These are phyloP conservation scores for Sesia apiformis DNA, from an alignment of 2,888 invertebrate genomes.

Conservation along the genomic window DNA sequence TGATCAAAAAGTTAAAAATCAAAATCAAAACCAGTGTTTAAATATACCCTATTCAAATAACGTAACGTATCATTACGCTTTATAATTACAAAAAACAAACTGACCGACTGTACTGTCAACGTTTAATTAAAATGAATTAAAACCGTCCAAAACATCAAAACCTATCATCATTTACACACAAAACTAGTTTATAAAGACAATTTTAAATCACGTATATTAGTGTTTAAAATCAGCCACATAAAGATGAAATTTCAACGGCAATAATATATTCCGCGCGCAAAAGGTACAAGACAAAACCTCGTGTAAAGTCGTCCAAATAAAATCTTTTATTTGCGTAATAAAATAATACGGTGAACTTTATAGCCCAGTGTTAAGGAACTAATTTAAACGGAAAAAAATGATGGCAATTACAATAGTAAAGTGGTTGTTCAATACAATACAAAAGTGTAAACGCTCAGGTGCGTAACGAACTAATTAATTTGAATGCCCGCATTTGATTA, in stretches of 20 bases:
- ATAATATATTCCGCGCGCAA: not conserved
- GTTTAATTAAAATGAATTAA: constrained; percentile 40
- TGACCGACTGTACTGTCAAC: constrained; percentile 33
- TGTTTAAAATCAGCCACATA: not conserved
- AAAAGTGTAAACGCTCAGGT: constrained; percentile 63
- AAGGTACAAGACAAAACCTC: not conserved
- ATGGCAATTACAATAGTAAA: not conserved
- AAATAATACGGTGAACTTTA: not conserved
- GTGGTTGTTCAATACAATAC: constrained; percentile 22
- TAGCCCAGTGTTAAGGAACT: not conserved
- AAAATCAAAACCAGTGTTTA: constrained; percentile 13
- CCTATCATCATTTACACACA: constrained; percentile 22
- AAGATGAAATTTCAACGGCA: not conserved
- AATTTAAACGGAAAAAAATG: not conserved
- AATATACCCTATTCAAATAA: constrained; percentile 23
- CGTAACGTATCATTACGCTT: constrained; percentile 32
- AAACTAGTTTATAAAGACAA: not conserved
- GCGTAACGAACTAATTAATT: constrained; percentile 73
- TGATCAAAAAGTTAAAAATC: not conserved
- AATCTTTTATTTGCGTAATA: not conserved
- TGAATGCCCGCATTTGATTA: constrained; percentile 72
- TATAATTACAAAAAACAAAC: constrained; percentile 26
- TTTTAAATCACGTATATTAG: not conserved
- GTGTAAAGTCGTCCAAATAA: not conserved
- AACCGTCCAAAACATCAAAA: constrained; percentile 15